Evolutionary conservation across 2,113 vertebrate species (phyloP).

Genomic region (Coracopsis vasa): DNA sequence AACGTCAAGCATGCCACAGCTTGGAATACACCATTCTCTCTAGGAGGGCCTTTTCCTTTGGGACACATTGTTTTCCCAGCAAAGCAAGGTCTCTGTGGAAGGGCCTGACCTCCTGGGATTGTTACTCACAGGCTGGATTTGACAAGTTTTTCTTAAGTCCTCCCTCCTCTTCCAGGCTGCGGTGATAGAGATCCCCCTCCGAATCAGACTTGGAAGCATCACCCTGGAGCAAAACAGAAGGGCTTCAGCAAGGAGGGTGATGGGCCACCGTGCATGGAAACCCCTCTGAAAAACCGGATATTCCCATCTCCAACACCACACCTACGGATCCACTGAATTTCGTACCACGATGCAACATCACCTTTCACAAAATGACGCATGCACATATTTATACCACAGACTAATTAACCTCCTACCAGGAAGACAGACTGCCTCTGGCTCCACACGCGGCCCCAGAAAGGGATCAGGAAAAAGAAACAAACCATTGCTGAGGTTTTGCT

Average conservation of each 20-base stretch:
- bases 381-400: slow-evolving; percentile 71
- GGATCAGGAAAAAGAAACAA: background rate
- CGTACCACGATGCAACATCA: slow-evolving; percentile 60
- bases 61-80: background rate
- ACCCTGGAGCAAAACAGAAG: slow-evolving; percentile 79
- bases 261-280: background rate
- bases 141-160: slow-evolving; percentile 86
- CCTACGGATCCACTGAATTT: slow-evolving; percentile 38
- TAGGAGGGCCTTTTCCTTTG: background rate
- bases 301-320: slow-evolving; percentile 44
- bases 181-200: slow-evolving; percentile 84
- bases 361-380: slow-evolving; percentile 71
- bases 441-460: background rate
- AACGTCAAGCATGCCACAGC: background rate
- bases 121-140: slow-evolving; percentile 83
- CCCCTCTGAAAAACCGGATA: background rate
- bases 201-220: slow-evolving; percentile 90
- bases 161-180: slow-evolving; percentile 85
- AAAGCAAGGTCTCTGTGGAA: background rate
- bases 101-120: background rate
- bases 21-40: background rate
- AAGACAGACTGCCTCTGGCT: slow-evolving; percentile 20
- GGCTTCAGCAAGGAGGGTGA: slow-evolving; percentile 2
- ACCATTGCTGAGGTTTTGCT: background rate
- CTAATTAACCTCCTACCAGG: slow-evolving; percentile 62